A percentile compares a stretch with the other conserved stretches of the same genome.
Evolutionary conservation across 37 sponge, comb jelly and placozoan species (phyloP).

Genomic region (Chondrilla cf. caribensis): DNA sequence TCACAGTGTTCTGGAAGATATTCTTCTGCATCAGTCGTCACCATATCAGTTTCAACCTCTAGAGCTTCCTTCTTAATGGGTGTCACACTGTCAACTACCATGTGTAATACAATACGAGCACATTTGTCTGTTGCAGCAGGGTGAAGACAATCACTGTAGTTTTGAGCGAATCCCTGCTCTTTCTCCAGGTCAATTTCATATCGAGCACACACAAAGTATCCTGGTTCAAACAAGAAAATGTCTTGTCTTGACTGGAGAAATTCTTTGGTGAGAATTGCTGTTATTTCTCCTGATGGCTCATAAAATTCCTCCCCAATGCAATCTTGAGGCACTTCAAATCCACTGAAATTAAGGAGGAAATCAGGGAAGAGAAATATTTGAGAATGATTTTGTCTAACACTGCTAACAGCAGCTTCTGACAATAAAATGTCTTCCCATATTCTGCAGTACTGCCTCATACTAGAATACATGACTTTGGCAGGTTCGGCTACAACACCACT

Average conservation of each 20-base stretch:
- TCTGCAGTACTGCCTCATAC: not conserved
- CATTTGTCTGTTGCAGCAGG: not conserved
- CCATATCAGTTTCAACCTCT: not conserved
- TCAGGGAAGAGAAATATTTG: not conserved
- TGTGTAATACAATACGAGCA: conserved; percentile 7
- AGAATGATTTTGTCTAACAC: not conserved
- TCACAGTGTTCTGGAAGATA: no score
- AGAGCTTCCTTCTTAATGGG: not conserved
- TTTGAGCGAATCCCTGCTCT: not conserved
- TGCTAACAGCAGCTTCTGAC: conserved; percentile 5
- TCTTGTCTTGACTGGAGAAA: not conserved
- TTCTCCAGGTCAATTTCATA: conserved; percentile 1
- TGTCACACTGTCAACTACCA: not conserved
- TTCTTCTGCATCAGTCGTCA: not conserved
- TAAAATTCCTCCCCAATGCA: conserved; percentile 5
- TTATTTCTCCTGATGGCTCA: not conserved
- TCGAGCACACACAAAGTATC: conserved; percentile 3
- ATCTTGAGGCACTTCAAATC: not conserved
- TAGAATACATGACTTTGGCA: not conserved
- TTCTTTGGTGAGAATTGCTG: not conserved
- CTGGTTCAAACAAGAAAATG: not conserved
- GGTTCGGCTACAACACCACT: no score
- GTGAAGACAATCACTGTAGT: not conserved
- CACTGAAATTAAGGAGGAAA: not conserved
- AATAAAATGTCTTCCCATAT: conserved; percentile 18